These are phyloP conservation scores for Nomada fabriciana DNA, from an alignment of 2,888 invertebrate genomes.

Conservation along the genomic window DNA sequence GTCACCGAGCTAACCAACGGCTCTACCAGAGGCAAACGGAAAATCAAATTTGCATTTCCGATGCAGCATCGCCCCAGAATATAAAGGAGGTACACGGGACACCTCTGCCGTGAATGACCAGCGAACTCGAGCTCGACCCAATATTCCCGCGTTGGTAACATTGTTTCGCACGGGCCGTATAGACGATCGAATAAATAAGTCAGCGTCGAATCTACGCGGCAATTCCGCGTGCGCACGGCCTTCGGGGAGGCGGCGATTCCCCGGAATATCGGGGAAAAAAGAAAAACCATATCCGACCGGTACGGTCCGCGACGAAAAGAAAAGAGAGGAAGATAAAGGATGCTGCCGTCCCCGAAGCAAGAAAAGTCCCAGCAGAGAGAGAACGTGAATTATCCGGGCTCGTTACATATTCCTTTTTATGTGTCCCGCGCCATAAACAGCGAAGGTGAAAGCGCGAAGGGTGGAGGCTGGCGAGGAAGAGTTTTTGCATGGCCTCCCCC, in stretches of 20 bases:
- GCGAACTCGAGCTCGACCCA: constrained; percentile 1
- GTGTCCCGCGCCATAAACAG: constrained; percentile 80
- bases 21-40: not conserved
- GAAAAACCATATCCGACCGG: constrained; percentile 66
- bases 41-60: constrained; percentile 37
- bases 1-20: not conserved
- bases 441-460: constrained; percentile 63
- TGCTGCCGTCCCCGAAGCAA: not conserved
- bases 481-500: constrained; percentile 82
- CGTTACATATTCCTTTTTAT: constrained; percentile 84
- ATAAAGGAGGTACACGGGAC: constrained; percentile 15
- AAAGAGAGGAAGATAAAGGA: constrained; percentile 19
- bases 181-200: constrained; percentile 82
- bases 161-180: constrained; percentile 78
- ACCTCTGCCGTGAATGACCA: not conserved
- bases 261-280: constrained; percentile 62
- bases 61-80: not conserved
- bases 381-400: constrained; percentile 81
- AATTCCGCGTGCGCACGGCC: constrained; percentile 81
- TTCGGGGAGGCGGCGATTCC: constrained; percentile 77
- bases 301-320: constrained; percentile 68
- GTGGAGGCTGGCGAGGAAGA: constrained; percentile 54
- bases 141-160: constrained; percentile 65
- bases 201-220: constrained; percentile 75
- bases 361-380: constrained; percentile 49